Evolutionary conservation across 2,888 invertebrate genomes (phyloP).

Genomic region (Orthonychiurus folsomi): DNA sequence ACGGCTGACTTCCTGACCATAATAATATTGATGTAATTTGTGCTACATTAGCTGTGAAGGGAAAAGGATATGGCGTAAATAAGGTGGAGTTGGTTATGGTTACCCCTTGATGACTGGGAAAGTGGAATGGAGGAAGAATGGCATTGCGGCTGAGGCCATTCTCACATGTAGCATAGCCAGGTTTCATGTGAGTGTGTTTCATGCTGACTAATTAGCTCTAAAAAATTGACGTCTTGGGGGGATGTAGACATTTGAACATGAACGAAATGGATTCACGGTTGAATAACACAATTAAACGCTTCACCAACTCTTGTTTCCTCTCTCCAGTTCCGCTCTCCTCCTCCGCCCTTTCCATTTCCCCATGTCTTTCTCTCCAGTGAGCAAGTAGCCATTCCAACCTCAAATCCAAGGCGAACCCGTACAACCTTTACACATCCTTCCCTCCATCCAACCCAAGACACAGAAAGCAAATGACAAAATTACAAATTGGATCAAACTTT

Average conservation of each 20-base stretch:
- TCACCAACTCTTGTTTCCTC: constrained; percentile 30
- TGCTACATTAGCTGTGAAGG: too few relatives aligned
- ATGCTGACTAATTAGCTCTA: constrained; percentile 30
- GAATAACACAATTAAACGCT: constrained; percentile 35
- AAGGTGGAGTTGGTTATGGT: not conserved
- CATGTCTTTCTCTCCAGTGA: too few relatives aligned
- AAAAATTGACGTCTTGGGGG: constrained; percentile 30
- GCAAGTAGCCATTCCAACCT: too few relatives aligned
- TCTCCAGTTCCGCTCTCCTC: constrained; percentile 3
- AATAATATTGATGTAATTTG: too few relatives aligned
- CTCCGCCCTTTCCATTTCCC: not conserved
- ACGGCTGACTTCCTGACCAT: too few relatives aligned
- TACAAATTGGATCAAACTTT: too few relatives aligned
- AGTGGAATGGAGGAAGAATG: not conserved
- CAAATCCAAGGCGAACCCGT: too few relatives aligned
- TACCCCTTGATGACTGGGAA: not conserved
- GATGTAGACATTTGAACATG: constrained; percentile 18
- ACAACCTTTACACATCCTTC: too few relatives aligned
- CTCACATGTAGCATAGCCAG: not conserved
- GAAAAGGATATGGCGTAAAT: too few relatives aligned
- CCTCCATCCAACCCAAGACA: not conserved
- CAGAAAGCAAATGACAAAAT: not conserved
- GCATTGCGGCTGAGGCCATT: not conserved
- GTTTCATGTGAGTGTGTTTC: not conserved
- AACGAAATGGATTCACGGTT: constrained; percentile 28